Evolutionary conservation across 2,888 invertebrate species (phyloP).

Genomic region (Xanthorhoe spadicearia): DNA sequence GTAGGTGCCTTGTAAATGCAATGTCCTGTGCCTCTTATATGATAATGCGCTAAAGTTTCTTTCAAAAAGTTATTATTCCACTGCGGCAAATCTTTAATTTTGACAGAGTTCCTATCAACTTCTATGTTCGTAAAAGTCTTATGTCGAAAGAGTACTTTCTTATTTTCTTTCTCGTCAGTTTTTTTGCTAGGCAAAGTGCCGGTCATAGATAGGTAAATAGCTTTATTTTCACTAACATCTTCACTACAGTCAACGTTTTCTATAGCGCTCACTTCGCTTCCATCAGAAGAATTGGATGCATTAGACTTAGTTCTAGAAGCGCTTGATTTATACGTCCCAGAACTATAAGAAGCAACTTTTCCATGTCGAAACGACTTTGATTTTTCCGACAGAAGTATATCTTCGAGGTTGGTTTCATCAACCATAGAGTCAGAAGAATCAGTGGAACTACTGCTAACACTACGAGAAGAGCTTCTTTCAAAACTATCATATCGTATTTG

Average conservation of each 20-base stretch:
- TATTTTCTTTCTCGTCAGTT: slow-evolving; percentile 55
- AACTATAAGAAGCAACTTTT: slow-evolving; percentile 51
- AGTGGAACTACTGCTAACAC: slow-evolving; percentile 68
- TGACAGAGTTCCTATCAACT: slow-evolving; percentile 70
- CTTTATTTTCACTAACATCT: slow-evolving; percentile 57
- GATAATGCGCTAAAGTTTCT: slow-evolving; percentile 76
- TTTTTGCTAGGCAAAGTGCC: slow-evolving; percentile 76
- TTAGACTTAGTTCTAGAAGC: slow-evolving; percentile 66
- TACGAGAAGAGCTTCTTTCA: slow-evolving; percentile 51
- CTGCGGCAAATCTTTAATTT: slow-evolving; percentile 63
- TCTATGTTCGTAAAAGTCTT: slow-evolving; percentile 81
- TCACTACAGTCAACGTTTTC: slow-evolving; percentile 78
- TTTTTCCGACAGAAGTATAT: slow-evolving; percentile 76
- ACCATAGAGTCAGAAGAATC: slow-evolving; percentile 75
- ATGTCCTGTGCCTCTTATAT: slow-evolving; percentile 79
- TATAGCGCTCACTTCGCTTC: slow-evolving; percentile 75
- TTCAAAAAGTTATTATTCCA: slow-evolving; percentile 70
- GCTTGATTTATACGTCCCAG: slow-evolving; percentile 56
- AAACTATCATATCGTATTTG: slow-evolving; percentile 51
- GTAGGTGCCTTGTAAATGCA: slow-evolving; percentile 78
- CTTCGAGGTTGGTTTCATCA: slow-evolving; percentile 79
- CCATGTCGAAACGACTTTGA: slow-evolving; percentile 77
- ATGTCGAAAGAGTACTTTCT: slow-evolving; percentile 77
- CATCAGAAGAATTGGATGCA: slow-evolving; percentile 69
- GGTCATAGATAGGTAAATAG: slow-evolving; percentile 72